A percentile compares a stretch with the other conserved stretches of the same genome.
Evolutionary conservation across 2,888 invertebrate species (phyloP).

Genomic region (Subacronicta megacephala): DNA sequence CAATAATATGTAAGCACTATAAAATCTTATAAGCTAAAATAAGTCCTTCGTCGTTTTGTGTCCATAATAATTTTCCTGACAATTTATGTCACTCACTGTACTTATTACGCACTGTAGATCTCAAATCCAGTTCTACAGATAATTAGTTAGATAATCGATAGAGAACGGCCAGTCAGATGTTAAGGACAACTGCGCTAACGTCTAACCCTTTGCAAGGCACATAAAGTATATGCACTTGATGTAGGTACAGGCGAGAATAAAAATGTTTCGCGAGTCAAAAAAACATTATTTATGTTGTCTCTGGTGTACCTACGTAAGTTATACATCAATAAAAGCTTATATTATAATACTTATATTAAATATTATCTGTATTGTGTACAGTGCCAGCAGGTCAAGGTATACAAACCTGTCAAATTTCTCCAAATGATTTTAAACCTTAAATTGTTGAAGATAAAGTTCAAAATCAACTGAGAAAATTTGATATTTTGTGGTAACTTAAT

Average conservation of each 20-base stretch:
- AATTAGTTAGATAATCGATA: conserved; percentile 57
- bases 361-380: too few relatives aligned
- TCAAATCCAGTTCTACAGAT: conserved; percentile 29
- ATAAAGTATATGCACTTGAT: conserved; percentile 69
- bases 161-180: conserved; percentile 69
- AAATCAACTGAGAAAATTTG: too few relatives aligned
- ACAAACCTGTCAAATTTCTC: too few relatives aligned
- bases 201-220: conserved; percentile 69
- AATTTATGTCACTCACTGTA: conserved; percentile 6
- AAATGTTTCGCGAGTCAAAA: conserved; percentile 31
- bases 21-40: neutral
- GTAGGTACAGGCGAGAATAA: conserved; percentile 62
- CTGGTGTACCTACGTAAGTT: too few relatives aligned
- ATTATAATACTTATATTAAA: too few relatives aligned
- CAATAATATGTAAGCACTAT: too few relatives aligned
- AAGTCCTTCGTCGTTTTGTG: conserved; percentile 3
- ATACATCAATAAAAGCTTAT: too few relatives aligned
- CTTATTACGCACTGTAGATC: conserved; percentile 6
- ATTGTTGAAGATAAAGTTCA: too few relatives aligned
- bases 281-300: too few relatives aligned
- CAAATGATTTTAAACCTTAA: too few relatives aligned
- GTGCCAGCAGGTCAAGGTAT: too few relatives aligned
- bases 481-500: too few relatives aligned
- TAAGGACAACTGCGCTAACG: conserved; percentile 74
- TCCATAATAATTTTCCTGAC: conserved; percentile 8